Conservation (phyloP, 2,888 invertebrate species). For the Apamea monoglypha region DNA sequence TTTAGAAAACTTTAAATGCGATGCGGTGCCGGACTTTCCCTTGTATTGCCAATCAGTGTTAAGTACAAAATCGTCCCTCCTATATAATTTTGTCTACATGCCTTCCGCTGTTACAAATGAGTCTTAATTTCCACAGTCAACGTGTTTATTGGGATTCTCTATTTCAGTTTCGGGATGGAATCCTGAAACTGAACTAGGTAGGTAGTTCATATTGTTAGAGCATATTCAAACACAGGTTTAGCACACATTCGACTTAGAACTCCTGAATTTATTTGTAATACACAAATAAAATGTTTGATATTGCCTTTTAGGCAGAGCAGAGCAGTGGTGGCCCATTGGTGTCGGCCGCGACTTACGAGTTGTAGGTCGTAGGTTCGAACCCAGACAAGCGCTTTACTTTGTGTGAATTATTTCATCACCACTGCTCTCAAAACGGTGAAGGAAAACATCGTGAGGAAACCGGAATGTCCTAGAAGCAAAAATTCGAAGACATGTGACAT, state of each 20-base stretch:
- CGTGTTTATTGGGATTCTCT: slow-evolving; percentile 46
- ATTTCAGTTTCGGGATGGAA: slow-evolving; percentile 52
- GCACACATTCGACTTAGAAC: background rate
- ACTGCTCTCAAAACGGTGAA: too few species aligned
- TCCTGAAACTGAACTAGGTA: slow-evolving; percentile 51
- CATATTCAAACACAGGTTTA: slow-evolving; percentile 4
- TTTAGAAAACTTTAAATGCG: background rate
- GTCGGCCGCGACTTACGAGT: too few species aligned
- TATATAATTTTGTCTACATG: slow-evolving; percentile 40
- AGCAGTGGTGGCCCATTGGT: too few species aligned
- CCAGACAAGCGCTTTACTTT: too few species aligned
- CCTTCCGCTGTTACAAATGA: slow-evolving; percentile 58
- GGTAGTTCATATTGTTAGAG: slow-evolving; percentile 7
- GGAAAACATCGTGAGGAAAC: too few species aligned
- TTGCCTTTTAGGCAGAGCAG: background rate
- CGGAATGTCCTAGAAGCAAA: too few species aligned
- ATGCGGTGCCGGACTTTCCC: slow-evolving; percentile 38
- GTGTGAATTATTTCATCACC: too few species aligned
- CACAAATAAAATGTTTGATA: background rate
- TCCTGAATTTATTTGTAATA: background rate
- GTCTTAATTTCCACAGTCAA: slow-evolving; percentile 43
- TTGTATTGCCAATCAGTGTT: slow-evolving; percentile 36
- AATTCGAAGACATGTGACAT: too few species aligned
- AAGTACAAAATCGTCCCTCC: background rate
- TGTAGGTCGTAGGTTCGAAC: too few species aligned